Evolutionary conservation across 2,797 vertebrate species (phyloP).

Genomic region (Serranus cabrilla): DNA sequence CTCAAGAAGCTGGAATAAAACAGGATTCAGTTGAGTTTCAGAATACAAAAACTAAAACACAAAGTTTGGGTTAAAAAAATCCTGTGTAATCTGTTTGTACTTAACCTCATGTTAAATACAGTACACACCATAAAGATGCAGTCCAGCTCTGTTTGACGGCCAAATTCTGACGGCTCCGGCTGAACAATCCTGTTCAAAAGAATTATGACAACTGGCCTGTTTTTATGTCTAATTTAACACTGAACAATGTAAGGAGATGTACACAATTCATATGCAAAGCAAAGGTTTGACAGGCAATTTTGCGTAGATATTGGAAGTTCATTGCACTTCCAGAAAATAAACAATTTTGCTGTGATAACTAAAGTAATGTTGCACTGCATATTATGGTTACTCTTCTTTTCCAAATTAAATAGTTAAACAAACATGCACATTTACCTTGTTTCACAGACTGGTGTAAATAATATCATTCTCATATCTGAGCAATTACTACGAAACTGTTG

Average conservation of each 20-base stretch:
- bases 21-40: not conserved
- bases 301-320: no score
- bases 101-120: not conserved
- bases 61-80: not conserved
- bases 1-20: conserved; percentile 28
- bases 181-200: conserved; percentile 18
- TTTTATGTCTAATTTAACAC: not conserved
- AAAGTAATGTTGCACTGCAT: no score
- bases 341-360: no score
- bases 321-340: no score
- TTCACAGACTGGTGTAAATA: no score
- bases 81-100: not conserved
- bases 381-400: no score
- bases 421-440: no score
- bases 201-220: not conserved
- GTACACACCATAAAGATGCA: conserved; percentile 31
- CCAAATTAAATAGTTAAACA: no score
- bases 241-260: not conserved
- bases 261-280: not conserved
- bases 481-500: no score
- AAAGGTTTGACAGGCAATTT: no score
- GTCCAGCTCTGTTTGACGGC: not conserved
- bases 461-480: no score
- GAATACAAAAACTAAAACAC: no score
- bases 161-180: not conserved